phyloP scores from a whole-genome alignment of 2,113 vertebrate genomes.

The Sphaerodactylus townsendi region DNA sequence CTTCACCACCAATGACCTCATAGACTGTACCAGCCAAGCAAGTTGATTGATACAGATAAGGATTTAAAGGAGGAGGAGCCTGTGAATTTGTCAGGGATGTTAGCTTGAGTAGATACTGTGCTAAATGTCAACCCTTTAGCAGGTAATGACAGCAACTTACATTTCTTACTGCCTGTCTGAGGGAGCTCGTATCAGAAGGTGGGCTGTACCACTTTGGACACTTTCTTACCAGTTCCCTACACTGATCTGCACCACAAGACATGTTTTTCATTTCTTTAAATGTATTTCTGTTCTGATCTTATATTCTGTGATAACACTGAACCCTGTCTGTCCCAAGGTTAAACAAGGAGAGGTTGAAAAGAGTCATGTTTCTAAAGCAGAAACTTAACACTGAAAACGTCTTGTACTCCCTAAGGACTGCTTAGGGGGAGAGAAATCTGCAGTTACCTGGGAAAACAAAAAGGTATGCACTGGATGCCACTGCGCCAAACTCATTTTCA shows the following conservation, averaged over 20 bases:
- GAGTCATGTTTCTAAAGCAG: neutral
- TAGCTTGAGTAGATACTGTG: too few relatives aligned
- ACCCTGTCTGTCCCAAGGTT: neutral
- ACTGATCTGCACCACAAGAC: neutral
- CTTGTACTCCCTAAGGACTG: neutral
- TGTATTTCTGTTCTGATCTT: neutral
- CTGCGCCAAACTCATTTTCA: constrained; percentile 81
- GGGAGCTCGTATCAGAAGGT: too few relatives aligned
- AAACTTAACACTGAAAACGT: neutral
- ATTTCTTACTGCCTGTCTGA: too few relatives aligned
- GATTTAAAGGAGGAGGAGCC: too few relatives aligned
- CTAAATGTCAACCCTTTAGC: too few relatives aligned
- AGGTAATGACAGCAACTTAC: too few relatives aligned
- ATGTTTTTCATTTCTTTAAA: neutral
- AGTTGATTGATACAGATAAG: too few relatives aligned
- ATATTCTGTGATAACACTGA: neutral
- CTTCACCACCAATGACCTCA: too few relatives aligned
- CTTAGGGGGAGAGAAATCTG: neutral
- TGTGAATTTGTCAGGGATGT: too few relatives aligned
- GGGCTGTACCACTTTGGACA: too few relatives aligned
- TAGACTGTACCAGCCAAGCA: too few relatives aligned
- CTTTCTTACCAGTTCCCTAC: too few relatives aligned
- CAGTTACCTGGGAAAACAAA: constrained; percentile 81
- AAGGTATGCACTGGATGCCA: constrained; percentile 79
- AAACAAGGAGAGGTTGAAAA: neutral